phyloP scores from a whole-genome alignment of 2,797 vertebrate genomes.

The Darevskia mixta region DNA sequence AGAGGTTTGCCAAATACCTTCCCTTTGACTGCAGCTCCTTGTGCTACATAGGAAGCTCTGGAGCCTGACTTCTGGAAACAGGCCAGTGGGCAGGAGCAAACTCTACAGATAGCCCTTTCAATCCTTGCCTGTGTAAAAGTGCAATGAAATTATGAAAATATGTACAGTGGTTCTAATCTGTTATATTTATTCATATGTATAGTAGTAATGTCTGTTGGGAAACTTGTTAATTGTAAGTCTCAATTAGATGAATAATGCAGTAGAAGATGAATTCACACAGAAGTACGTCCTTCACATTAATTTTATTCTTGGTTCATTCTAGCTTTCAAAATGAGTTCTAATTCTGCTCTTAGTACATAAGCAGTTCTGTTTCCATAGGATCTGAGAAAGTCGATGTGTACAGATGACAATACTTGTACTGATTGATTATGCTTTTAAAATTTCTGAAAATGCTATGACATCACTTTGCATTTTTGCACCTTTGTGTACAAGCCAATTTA shows the following conservation, averaged over 20 bases:
- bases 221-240: neutral
- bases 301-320: neutral
- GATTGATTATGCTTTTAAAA: neutral
- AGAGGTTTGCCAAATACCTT: neutral
- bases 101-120: neutral
- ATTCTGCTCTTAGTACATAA: neutral
- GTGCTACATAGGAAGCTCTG: neutral
- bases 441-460: neutral
- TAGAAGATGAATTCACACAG: neutral
- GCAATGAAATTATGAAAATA: neutral
- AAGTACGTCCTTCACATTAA: neutral
- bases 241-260: neutral
- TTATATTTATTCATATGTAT: conserved; percentile 7
- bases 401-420: neutral
- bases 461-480: neutral
- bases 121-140: neutral
- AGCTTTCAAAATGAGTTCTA: neutral
- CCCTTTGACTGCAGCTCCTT: neutral
- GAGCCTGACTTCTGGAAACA: neutral
- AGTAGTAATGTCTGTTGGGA: neutral
- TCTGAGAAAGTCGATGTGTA: neutral
- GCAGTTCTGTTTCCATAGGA: neutral
- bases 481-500: neutral
- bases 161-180: neutral
- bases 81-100: neutral